Base-by-base conservation (phyloP, 2,113 vertebrate species). In the Recurvirostra avosetta region DNA sequence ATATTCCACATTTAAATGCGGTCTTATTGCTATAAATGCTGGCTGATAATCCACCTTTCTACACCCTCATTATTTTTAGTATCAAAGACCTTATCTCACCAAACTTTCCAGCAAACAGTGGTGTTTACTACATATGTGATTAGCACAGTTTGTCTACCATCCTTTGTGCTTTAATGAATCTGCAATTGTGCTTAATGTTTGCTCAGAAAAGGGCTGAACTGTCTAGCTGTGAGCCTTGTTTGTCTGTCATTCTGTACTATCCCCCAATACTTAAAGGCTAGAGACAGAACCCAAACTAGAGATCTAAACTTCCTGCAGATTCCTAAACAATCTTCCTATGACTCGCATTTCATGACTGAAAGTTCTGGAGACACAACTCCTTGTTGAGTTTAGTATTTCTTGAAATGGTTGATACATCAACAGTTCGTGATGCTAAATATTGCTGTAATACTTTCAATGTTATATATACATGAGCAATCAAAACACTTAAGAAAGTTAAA, bases 371-470 rank as follows among this genome's bases (percentile, higher is more conserved):
- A 55, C 41, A 23, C 49, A 86, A 11, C 55, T 67, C 71, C 88
- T 49, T 76, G 27, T 19, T 32, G 87, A 89, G 92, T 93, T 74
- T 43, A 76, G 83, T 87, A 47, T 92, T 94, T 94, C 93, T 96
- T 90, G 96, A 87, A 91, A 96, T 12, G 93, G 81, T 61, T 61
- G 94, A 70, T 50, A 94, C 89, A 83, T 88, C 96, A 95, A 92
- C 71, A 96, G 96, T 67, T 96, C 11, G 81, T 53, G 95, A 95
- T 95, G 94, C 94, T 98, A 68, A 98, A 98, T 99, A 99, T 99
- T 99, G 99, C 99, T 99, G 98, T 98, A 98, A 99, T 99, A 99
- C 99, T 98, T 98, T 95, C 96, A 97, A 98, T 97, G 97, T 98
- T 88, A 70, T 83, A 95, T 97, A 49, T 52, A 93, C 91, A 96